These are phyloP conservation scores for Coleophora deauratella DNA, from an alignment of 2,888 invertebrate genomes.

Conservation along the genomic window DNA sequence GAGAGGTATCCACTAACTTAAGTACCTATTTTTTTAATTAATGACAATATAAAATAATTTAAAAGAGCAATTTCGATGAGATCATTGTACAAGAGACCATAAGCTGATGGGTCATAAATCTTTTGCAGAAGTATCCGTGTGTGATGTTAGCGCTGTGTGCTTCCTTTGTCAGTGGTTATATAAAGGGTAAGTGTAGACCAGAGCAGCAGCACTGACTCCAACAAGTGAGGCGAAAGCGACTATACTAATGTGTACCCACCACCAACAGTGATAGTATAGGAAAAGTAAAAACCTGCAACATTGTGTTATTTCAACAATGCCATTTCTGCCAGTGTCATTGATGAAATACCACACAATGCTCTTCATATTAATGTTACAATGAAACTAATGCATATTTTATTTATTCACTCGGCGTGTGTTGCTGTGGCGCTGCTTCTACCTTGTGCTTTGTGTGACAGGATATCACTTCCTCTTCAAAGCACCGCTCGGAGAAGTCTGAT, in stretches of 20 bases:
- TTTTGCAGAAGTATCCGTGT: slow-evolving; percentile 85
- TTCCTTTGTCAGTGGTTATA: slow-evolving; percentile 76
- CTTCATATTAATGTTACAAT: slow-evolving; percentile 44
- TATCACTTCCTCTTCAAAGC: slow-evolving; percentile 72
- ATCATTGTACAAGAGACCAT: slow-evolving; percentile 44
- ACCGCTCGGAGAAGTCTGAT: slow-evolving; percentile 71
- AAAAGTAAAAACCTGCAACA: slow-evolving; percentile 40
- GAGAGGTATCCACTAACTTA: slow-evolving; percentile 74
- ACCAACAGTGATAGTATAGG: slow-evolving; percentile 50
- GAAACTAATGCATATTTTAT: slow-evolving; percentile 69
- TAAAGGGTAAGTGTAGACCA: slow-evolving; percentile 80
- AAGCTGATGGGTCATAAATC: slow-evolving; percentile 82
- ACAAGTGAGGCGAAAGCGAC: slow-evolving; percentile 38
- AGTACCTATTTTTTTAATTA: slow-evolving; percentile 37
- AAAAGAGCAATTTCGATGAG: slow-evolving; percentile 15
- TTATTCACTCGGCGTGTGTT: slow-evolving; percentile 74
- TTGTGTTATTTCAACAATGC: slow-evolving; percentile 50
- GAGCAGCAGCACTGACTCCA: slow-evolving; percentile 50
- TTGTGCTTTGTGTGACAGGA: slow-evolving; percentile 77
- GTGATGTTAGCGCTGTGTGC: slow-evolving; percentile 80
- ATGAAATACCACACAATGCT: slow-evolving; percentile 48
- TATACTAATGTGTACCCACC: slow-evolving; percentile 18
- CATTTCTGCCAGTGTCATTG: slow-evolving; percentile 19
- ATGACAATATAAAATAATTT: slow-evolving; percentile 31
- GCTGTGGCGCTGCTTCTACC: slow-evolving; percentile 76